phyloP scores from a whole-genome alignment of 2,888 invertebrate genomes.

The Lasioglossum lativentre region DNA sequence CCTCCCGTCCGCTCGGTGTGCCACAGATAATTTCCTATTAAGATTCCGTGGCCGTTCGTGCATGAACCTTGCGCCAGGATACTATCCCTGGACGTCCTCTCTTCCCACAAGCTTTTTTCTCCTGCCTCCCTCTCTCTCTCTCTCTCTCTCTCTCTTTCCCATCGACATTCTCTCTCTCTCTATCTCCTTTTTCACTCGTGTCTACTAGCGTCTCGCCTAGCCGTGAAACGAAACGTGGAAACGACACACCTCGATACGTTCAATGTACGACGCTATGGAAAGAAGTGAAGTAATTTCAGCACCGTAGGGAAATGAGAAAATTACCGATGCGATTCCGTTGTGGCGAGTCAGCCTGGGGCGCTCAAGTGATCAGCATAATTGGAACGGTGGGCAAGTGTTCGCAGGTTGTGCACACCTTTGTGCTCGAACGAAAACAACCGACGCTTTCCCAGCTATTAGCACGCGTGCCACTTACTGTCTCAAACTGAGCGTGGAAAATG shows the following conservation, averaged over 20 bases:
- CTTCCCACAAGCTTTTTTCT: conserved; percentile 31
- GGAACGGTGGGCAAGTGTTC: background rate
- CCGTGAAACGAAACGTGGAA: conserved; percentile 51
- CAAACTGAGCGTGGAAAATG: background rate
- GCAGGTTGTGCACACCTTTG: background rate
- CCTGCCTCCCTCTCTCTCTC: conserved; percentile 19
- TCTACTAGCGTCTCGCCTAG: background rate
- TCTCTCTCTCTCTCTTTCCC: background rate
- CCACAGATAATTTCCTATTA: conserved; percentile 81
- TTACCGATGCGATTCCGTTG: background rate
- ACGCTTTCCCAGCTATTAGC: background rate
- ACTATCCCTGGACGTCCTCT: conserved; percentile 15
- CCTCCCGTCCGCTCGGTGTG: conserved; percentile 24
- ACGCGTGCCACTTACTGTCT: background rate
- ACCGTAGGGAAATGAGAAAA: background rate
- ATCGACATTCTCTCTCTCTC: background rate
- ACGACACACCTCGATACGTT: conserved; percentile 2
- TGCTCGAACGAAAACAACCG: background rate
- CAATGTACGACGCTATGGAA: background rate
- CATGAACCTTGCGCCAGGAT: conserved; percentile 64
- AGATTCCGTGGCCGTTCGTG: conserved; percentile 81
- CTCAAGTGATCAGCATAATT: background rate
- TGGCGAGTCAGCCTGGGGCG: background rate
- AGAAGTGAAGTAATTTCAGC: background rate
- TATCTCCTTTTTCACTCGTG: background rate